Base-by-base conservation (phyloP, 2,888 invertebrate genomes). In the Xestia ashworthii region DNA sequence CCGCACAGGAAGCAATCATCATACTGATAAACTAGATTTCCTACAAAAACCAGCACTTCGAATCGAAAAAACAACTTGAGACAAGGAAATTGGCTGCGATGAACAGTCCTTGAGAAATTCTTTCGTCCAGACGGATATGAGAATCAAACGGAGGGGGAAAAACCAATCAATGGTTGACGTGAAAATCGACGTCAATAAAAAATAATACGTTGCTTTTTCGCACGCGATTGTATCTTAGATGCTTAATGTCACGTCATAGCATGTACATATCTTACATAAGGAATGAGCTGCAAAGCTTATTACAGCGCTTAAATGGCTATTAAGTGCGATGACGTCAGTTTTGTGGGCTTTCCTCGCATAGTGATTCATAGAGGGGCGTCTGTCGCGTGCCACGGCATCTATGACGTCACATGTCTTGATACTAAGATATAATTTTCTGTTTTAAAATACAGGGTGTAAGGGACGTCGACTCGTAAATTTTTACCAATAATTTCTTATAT, bases 311-410 rank as follows among this genome's bases (percentile, higher is more conserved):
- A 86, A 87, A 83, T 87, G 83, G 84, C 74, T 84, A 83, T 86
- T 83, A 78, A 73, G 46, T 68, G 71, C 68, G 82, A 74, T 95
- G 95, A 94, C 95, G 95, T 94, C 95, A 94, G n/a, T 38, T 69
- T 71, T 71, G 77, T 83, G 95, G 95, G 94, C 91, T 95, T 95
- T 91, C 95, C 95, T 95, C 88, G 82, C 79, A 85, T 53, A 38
- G 72, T 95, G 95, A 95, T 85, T 95, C 95, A 95, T 89, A 81
- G 66, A 80, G 83, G 77, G 83, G 82, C 85, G 84, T 60, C 80
- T 75, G 74, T 67, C 76, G 84, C 65, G 79, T 77, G 76, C 83
- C 70, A 71, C 77, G 72, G 55, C 72, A 55, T 22, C 48, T 64
- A 74, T 75, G 74, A 71, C 78, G 77, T 65, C 74, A 64, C 50